Conservation (phyloP, 1,140 invertebrate genomes). For the Stratiolaelaps scimitus region DNA sequence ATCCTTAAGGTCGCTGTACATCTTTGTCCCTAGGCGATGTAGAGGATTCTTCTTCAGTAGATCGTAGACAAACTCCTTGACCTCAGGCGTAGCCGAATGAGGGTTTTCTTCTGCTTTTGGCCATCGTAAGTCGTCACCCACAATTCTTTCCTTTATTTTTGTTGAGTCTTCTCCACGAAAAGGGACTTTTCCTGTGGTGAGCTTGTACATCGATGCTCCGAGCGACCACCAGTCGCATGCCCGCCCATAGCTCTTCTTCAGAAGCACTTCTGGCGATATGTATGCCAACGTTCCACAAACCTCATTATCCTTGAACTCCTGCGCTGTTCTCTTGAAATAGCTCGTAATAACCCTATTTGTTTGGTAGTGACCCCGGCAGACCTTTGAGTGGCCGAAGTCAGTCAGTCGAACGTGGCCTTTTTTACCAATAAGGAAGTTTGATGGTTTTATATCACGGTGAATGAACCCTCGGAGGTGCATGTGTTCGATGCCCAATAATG, state of each 20-base stretch:
- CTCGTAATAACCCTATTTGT: neutral
- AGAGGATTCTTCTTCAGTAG: constrained; percentile 19
- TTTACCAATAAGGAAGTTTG: neutral
- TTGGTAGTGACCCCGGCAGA: neutral
- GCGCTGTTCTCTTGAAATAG: constrained; percentile 1
- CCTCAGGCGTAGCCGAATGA: constrained; percentile 19
- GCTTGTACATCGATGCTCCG: constrained; percentile 2
- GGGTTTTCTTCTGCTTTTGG: constrained; percentile 6
- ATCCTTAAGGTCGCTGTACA: constrained; percentile 11
- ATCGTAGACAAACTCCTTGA: constrained; percentile 26
- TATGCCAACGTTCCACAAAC: neutral
- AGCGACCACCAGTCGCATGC: constrained; percentile 13
- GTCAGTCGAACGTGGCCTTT: neutral
- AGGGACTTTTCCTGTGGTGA: constrained; percentile 1
- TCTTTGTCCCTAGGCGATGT: neutral
- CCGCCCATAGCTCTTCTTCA: constrained; percentile 3
- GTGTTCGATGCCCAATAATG: neutral
- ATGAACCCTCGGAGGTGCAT: neutral
- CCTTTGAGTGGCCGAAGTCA: constrained; percentile 4
- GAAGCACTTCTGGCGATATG: constrained; percentile 14
- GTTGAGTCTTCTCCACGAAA: neutral
- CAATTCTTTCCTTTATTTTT: neutral
- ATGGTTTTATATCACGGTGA: neutral
- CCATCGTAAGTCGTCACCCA: neutral
- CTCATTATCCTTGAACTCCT: constrained; percentile 12